A percentile compares a stretch with the other conserved stretches of the same genome.
Evolutionary conservation across 1,140 invertebrate genomes (phyloP).

Genomic region (Bombus confusus): DNA sequence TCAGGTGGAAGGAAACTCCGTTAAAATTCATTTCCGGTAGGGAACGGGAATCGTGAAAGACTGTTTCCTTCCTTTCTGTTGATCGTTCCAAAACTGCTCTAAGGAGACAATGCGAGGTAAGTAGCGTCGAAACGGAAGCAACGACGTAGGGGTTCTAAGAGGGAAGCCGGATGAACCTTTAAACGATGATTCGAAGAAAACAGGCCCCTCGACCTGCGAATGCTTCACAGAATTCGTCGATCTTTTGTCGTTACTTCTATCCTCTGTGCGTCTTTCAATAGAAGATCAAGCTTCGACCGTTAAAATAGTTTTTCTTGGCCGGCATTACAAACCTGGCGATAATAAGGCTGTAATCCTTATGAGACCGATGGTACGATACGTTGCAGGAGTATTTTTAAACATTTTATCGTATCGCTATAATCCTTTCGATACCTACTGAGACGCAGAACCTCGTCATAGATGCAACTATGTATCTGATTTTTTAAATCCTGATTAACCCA

Average conservation of each 20-base stretch:
- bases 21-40: conserved; percentile 32
- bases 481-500: no score
- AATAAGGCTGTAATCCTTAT: no score
- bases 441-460: no score
- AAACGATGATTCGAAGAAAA: conserved; percentile 47
- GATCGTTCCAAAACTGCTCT: conserved; percentile 30
- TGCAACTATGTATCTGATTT: no score
- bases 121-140: conserved; percentile 37
- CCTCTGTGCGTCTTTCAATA: conserved; percentile 1
- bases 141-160: conserved; percentile 44
- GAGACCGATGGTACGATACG: no score
- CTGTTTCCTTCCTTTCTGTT: conserved; percentile 29
- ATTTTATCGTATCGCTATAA: no score
- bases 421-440: no score
- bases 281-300: conserved; percentile 26
- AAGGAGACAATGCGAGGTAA: conserved; percentile 31
- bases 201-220: conserved; percentile 21
- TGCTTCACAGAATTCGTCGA: neutral
- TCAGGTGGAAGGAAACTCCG: conserved; percentile 1
- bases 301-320: neutral
- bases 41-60: neutral
- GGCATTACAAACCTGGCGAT: neutral
- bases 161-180: conserved; percentile 49
- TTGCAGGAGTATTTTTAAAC: no score
- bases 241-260: conserved; percentile 25